These are phyloP conservation scores for Tenebrio molitor DNA, from an alignment of 1,140 invertebrate species.

Conservation along the genomic window DNA sequence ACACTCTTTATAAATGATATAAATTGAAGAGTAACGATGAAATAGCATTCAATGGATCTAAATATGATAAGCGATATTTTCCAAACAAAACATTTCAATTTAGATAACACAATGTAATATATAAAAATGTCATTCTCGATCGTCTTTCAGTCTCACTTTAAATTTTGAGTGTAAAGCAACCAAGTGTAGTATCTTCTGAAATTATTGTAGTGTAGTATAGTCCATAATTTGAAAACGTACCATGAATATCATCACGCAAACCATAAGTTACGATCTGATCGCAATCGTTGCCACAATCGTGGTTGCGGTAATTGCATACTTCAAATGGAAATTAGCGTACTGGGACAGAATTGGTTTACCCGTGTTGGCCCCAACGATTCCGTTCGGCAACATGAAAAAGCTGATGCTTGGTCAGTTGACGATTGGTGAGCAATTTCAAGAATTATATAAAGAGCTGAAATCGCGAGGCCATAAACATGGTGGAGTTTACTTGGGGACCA, in stretches of 20 bases:
- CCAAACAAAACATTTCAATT: too few relatives aligned
- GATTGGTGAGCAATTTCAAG: conserved; percentile 42
- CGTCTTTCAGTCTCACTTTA: too few relatives aligned
- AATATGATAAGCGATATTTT: too few relatives aligned
- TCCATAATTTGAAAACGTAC: too few relatives aligned
- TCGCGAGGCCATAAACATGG: conserved; percentile 44
- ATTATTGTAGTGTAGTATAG: too few relatives aligned
- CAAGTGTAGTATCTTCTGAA: too few relatives aligned
- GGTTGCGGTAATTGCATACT: conserved; percentile 45
- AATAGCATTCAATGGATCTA: too few relatives aligned
- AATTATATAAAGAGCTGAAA: conserved; percentile 62
- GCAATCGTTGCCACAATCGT: background rate
- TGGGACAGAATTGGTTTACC: conserved; percentile 57
- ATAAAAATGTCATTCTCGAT: too few relatives aligned
- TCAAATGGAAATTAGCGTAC: conserved; percentile 55
- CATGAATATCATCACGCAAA: background rate
- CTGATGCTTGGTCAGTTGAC: conserved; percentile 3
- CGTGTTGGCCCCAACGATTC: conserved; percentile 54
- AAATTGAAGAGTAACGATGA: too few relatives aligned
- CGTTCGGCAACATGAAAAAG: conserved; percentile 56
- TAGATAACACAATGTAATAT: too few relatives aligned
- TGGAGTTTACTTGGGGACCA: conserved; percentile 46
- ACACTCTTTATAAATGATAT: too few relatives aligned
- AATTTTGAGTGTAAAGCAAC: too few relatives aligned
- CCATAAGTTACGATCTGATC: background rate